Base-by-base conservation (phyloP, 2,113 vertebrate genomes). In the Dolichotis patagonum region DNA sequence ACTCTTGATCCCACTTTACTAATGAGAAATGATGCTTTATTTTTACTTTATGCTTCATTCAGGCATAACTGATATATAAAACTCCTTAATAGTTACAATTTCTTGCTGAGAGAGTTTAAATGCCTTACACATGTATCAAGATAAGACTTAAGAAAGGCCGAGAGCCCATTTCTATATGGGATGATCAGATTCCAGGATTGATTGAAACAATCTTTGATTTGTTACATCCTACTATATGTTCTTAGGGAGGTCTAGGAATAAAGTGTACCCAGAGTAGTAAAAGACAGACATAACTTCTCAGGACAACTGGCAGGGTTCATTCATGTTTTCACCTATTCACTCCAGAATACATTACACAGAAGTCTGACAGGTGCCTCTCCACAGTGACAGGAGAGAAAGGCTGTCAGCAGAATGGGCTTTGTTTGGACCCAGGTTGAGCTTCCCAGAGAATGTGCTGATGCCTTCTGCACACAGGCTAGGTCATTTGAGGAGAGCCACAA, bases 11-110 rank as follows among this genome's bases (percentile, higher is more conserved):
- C 32, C 30, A 95, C 32, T 38, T 88, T 80, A 81, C 43, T 88
- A 94, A 63, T 85, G 26, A 94, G 69, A 96, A 78, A 54, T 88
- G 24, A 84, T 56, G 5, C 7, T 97, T 87, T 65, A 52, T 46
- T 85, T 63, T 90, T 80, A n/a, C 4, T 54, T 54, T 54, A 54
- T 94, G 49, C 11, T 87, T 92, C 75, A 46, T 82, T 83, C 60
- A 90, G 26, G 6, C 52, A 80, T 54, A 92, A 71, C 12, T 86
- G 60, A 69, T 71, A 80, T 54, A 12, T 85, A 78, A 86, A 83
- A 49, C 22, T 78, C 1, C 41, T 80, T n/a, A 4, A 67, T 35
- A 87, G 52, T 73, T 78, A 52, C 49, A 86, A 14, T 86, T 83
- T 78, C 54, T 78, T 46, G 17, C 71, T 77, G 20, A 65, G 16